phyloP scores from a whole-genome alignment of 2,113 vertebrate species.

The Illadopsis cleaveri region DNA sequence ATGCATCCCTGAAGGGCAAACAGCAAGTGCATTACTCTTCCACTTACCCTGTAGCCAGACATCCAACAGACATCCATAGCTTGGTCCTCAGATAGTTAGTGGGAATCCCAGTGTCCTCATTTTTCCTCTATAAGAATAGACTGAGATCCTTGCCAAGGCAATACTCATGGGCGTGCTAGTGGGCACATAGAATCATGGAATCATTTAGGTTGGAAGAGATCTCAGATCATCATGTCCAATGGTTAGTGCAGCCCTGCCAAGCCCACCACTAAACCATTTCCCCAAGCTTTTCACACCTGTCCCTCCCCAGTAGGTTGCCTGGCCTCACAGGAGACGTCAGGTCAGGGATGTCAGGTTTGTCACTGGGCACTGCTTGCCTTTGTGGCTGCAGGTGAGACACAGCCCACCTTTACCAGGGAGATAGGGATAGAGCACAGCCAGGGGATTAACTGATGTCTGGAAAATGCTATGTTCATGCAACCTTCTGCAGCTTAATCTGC shows the following conservation, averaged over 20 bases:
- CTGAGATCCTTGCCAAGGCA: background rate
- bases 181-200: background rate
- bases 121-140: conserved; percentile 23
- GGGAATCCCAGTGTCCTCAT: conserved; percentile 43
- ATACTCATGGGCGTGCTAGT: background rate
- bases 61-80: background rate
- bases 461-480: background rate
- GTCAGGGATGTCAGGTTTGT: background rate
- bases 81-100: background rate
- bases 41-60: background rate
- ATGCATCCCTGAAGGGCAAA: conserved; percentile 1
- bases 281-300: background rate
- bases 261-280: background rate
- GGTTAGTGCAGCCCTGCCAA: background rate
- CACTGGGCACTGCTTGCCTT: background rate
- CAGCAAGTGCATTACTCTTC: background rate
- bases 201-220: background rate
- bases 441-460: conserved; percentile 4
- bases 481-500: conserved; percentile 36
- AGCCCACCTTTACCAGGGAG: background rate
- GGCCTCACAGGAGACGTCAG: background rate
- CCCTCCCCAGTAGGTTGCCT: background rate
- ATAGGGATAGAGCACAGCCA: rapidly evolving
- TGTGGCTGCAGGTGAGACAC: background rate
- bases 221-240: background rate